Percentiles rank a stretch among this genome's conserved stretches.
phyloP scores from a whole-genome alignment of 2,888 invertebrate species.

The Brachyopa scutellaris region DNA sequence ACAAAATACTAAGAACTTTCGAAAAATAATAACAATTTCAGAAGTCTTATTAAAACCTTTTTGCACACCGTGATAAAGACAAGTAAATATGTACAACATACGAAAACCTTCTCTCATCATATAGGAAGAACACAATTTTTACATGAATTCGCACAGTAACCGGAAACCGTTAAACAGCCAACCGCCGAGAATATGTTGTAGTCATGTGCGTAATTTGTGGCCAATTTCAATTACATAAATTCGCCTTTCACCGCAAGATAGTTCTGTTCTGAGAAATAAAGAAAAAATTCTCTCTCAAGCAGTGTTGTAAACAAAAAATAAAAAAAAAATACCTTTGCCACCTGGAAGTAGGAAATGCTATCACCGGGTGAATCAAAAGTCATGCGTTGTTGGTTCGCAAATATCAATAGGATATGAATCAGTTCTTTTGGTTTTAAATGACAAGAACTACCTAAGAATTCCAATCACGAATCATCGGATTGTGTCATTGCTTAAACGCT shows the following conservation, averaged over 20 bases:
- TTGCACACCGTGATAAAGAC: too few relatives aligned
- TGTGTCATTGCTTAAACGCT: conserved; percentile 14
- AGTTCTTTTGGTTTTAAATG: conserved; percentile 34
- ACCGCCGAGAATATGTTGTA: conserved; percentile 6
- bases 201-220: conserved; percentile 43
- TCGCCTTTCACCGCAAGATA: conserved; percentile 35
- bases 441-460: conserved; percentile 18
- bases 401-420: conserved; percentile 43
- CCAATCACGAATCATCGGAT: conserved; percentile 39
- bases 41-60: too few relatives aligned
- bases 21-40: too few relatives aligned
- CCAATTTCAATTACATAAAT: conserved; percentile 37
- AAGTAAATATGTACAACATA: too few relatives aligned
- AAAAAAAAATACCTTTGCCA: too few relatives aligned
- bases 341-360: conserved; percentile 4
- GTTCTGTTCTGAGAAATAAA: not conserved
- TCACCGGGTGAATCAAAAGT: too few relatives aligned
- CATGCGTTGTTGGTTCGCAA: conserved; percentile 4
- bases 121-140: too few relatives aligned
- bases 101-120: not conserved
- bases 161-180: conserved; percentile 33
- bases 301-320: not conserved
- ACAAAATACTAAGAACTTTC: too few relatives aligned
- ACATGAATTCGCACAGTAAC: conserved; percentile 25
- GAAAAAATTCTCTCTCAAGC: conserved; percentile 11